Base-by-base conservation (phyloP, 2,113 vertebrate species). In the Progne subis region DNA sequence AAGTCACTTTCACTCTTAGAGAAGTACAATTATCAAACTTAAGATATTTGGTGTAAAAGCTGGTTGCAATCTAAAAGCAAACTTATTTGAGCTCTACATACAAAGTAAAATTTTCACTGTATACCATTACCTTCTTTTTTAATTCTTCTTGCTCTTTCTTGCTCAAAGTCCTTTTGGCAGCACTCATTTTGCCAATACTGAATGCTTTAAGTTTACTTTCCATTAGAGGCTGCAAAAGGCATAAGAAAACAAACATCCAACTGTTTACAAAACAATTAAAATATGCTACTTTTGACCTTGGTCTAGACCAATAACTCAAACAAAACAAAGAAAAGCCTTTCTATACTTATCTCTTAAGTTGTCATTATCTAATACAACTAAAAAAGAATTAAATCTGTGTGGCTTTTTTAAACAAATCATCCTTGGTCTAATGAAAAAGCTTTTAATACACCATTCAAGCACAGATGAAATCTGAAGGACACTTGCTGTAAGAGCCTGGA, bases 101-200 rank as follows among this genome's bases (percentile, higher is more conserved):
- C 10, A 55, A 90, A 50, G 74, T 37, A 61, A 53, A 34, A 71
- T 9, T 92, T 60, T 88, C 44, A 41, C 0, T 28, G 11, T 49
- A 90, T 25, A 88, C 29, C 12, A 87, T 98, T 98, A 99, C 99
- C 98, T 99, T 99, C 97, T 99, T 99, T 97, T 99, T 99, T 55
- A 99, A 98, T 95, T 99, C 99, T 94, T 99, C 99, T 96, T 99
- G 99, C 55, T 99, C 99, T 77, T 99, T 99, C 92, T 99, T 99
- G 98, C 99, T 99, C 76, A 99, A 95, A 55, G 99, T 99, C 95
- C 99, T 97, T 96, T 99, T 99, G 47, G 98, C 98, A 94, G 99
- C 98, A 81, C 99, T 98, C 99, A 99, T 99, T 97, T 99, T 99
- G 39, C 99, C 99, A 95, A 99, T 99, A 95, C 99, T 99, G 96